Conservation (phyloP, 2,888 invertebrate species). For the Zootermopsis nevadensis region DNA sequence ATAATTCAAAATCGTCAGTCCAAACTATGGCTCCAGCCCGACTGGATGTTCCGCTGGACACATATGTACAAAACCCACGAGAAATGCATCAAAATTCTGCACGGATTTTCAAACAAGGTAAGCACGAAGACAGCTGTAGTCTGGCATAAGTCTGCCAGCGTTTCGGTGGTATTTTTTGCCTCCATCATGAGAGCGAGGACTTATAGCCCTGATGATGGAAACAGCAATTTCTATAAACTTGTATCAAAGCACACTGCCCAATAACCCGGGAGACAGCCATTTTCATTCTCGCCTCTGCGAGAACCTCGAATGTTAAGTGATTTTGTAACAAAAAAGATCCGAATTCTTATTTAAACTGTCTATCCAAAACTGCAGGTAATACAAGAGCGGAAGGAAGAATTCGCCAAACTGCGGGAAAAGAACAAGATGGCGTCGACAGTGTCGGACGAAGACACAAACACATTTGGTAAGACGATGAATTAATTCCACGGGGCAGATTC, state of each 20-base stretch:
- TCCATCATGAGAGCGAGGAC: no score
- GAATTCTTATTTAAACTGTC: not conserved
- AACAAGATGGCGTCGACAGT: not conserved
- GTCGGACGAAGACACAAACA: slow-evolving; percentile 7
- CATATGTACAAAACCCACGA: slow-evolving; percentile 63
- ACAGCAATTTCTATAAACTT: no score
- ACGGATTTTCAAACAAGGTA: slow-evolving; percentile 67
- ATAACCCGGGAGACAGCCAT: no score
- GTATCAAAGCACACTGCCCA: no score
- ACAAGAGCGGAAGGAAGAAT: slow-evolving; percentile 64
- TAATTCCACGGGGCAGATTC: no score
- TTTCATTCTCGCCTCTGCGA: no score
- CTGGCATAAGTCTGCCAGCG: no score
- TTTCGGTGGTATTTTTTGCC: no score
- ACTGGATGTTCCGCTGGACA: slow-evolving; percentile 64
- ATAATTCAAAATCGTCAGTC: slow-evolving; percentile 66
- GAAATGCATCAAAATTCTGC: slow-evolving; percentile 64
- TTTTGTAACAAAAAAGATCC: no score
- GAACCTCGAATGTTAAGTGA: no score
- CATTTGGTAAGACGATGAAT: slow-evolving; percentile 6
- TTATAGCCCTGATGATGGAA: no score
- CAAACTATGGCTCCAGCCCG: slow-evolving; percentile 66
- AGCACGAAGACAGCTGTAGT: slow-evolving; percentile 14
- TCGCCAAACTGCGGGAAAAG: slow-evolving; percentile 37
- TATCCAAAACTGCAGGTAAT: slow-evolving; percentile 57